A percentile compares a stretch with the other conserved stretches of the same genome.
phyloP scores from a whole-genome alignment of 2,888 invertebrate species.

The Dinocampus coccinellae region DNA sequence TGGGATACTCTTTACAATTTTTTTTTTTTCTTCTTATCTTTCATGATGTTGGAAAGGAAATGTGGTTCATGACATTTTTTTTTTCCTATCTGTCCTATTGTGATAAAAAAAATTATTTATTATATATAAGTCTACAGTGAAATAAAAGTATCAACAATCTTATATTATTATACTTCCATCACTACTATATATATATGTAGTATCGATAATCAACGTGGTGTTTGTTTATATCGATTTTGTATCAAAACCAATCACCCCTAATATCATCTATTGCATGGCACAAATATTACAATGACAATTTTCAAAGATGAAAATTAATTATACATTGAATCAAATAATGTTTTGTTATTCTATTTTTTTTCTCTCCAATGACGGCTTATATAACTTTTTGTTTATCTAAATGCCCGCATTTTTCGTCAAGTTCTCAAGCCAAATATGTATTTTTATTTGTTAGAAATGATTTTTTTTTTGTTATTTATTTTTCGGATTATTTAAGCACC shows the following conservation, averaged over 20 bases:
- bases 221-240: background rate
- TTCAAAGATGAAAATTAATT: background rate
- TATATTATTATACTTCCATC: background rate
- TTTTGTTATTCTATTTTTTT: conserved; percentile 13
- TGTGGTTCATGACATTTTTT: conserved; percentile 43
- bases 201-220: background rate
- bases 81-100: conserved; percentile 37
- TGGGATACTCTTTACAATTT: conserved; percentile 32
- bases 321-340: background rate
- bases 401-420: conserved; percentile 59
- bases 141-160: conserved; percentile 1
- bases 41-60: conserved; percentile 5
- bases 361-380: conserved; percentile 7
- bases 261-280: conserved; percentile 57
- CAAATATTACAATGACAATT: conserved; percentile 31
- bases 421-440: conserved; percentile 34
- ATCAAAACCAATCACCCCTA: conserved; percentile 19
- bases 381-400: conserved; percentile 40
- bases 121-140: background rate
- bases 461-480: background rate
- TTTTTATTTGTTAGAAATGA: conserved; percentile 20
- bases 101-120: conserved; percentile 3
- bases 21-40: conserved; percentile 6
- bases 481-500: conserved; percentile 9
- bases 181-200: background rate